Conservation (phyloP, 2,797 vertebrate genomes). For the Notolabrus celidotus region DNA sequence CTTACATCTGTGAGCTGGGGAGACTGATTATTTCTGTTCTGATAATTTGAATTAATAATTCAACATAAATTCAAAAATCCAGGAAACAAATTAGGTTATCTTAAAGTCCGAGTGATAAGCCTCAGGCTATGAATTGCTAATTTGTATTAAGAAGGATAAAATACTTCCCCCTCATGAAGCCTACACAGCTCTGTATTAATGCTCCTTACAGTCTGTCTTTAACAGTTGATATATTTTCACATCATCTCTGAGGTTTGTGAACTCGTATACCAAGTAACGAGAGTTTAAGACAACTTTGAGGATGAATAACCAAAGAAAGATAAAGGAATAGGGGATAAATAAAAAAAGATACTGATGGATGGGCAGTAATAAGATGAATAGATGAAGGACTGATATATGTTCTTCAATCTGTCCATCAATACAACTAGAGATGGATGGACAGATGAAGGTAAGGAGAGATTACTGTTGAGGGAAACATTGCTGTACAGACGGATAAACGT, state of each 20-base stretch:
- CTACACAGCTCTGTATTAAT: neutral
- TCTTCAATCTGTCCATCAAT: no score
- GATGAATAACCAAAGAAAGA: no score
- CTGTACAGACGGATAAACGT: no score
- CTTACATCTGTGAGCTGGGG: neutral
- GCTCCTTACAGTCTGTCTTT: neutral
- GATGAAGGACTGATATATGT: no score
- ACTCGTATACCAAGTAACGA: no score
- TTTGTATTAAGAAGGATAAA: neutral
- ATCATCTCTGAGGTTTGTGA: neutral
- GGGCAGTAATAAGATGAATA: no score
- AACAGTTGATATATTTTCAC: neutral
- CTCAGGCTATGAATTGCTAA: neutral
- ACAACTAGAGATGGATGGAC: no score
- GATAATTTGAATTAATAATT: slow-evolving; percentile 14
- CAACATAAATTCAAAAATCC: neutral
- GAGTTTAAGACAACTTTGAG: no score
- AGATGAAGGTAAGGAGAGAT: no score
- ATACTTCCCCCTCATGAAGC: neutral
- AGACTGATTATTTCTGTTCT: neutral
- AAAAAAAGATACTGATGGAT: no score
- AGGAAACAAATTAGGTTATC: neutral
- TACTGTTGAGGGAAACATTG: no score
- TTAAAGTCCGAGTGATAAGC: slow-evolving; percentile 1
- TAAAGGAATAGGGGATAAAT: no score